Percentiles rank a stretch among this genome's conserved stretches.
These are phyloP conservation scores for Nothobranchius kuhntae DNA, from an alignment of 2,113 vertebrate genomes.

Conservation along the genomic window DNA sequence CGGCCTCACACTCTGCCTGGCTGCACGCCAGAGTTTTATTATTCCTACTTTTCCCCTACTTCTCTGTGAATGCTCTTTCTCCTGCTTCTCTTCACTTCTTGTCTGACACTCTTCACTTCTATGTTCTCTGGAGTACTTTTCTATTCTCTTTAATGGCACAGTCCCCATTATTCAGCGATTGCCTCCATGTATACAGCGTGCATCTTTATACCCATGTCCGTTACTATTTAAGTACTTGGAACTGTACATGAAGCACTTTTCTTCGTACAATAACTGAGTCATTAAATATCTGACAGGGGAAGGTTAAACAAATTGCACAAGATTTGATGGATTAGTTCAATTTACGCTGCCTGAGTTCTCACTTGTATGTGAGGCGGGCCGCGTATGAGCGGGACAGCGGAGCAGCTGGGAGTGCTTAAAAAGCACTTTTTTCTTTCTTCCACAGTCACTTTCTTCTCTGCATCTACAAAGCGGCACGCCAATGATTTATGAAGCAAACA, in stretches of 20 bases:
- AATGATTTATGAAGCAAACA: conserved; percentile 72
- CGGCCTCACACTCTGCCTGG: conserved; percentile 70
- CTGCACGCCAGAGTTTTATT: conserved; percentile 71
- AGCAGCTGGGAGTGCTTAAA: conserved; percentile 68
- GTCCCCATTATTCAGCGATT: conserved; percentile 25
- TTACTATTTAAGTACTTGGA: conserved; percentile 23
- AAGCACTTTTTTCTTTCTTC: conserved; percentile 50
- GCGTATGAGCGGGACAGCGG: conserved; percentile 40
- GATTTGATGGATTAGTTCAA: conserved; percentile 64
- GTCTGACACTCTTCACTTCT: conserved; percentile 21
- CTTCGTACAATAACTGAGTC: conserved; percentile 43
- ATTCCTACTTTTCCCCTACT: conserved; percentile 46
- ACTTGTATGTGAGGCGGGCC: conserved; percentile 44
- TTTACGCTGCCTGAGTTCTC: conserved; percentile 47
- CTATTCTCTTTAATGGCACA: conserved; percentile 20
- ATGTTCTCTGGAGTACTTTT: conserved; percentile 26
- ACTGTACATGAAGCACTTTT: conserved; percentile 31
- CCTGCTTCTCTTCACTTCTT: conserved; percentile 43
- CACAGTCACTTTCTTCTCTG: conserved; percentile 54
- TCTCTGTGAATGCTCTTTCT: conserved; percentile 41
- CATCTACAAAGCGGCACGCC: conserved; percentile 36
- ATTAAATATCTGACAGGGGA: conserved; percentile 47
- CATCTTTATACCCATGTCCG: conserved; percentile 19
- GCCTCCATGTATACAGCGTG: conserved; percentile 11
- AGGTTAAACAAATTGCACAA: conserved; percentile 52